Percentiles rank a stretch among this genome's conserved stretches.
Conservation (phyloP, 64 coral and sea anemone genomes). For the Actinia tenebrosa region DNA sequence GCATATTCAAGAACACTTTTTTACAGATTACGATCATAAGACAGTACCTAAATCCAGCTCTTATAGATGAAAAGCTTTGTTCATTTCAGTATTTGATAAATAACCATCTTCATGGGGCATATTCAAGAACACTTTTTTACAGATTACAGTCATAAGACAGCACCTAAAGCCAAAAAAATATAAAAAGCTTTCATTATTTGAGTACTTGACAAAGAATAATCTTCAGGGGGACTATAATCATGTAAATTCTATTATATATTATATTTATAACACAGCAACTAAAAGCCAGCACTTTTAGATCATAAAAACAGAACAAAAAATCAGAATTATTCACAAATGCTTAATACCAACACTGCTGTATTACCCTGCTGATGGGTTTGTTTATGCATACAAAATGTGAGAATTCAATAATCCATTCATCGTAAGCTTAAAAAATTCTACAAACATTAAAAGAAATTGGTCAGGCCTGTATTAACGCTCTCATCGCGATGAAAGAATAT, state of each 20-base stretch:
- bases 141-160: neutral
- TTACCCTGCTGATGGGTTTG: neutral
- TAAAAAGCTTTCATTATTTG: slow-evolving; percentile 10
- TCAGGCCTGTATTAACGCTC: neutral
- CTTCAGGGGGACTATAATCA: slow-evolving; percentile 1
- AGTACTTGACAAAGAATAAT: slow-evolving; percentile 5
- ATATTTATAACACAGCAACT: neutral
- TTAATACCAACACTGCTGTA: neutral
- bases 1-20: neutral
- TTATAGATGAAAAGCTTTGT: slow-evolving; percentile 9
- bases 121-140: neutral
- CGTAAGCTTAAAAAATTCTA: neutral
- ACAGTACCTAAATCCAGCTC: neutral
- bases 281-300: neutral
- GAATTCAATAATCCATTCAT: neutral
- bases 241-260: slow-evolving; percentile 6
- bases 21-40: neutral
- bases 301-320: neutral
- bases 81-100: slow-evolving; percentile 4
- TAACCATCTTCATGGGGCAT: neutral
- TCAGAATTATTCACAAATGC: neutral
- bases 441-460: neutral
- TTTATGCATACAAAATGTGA: neutral
- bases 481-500: neutral
- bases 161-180: slow-evolving; percentile 1